Base-by-base conservation (phyloP, 2,888 invertebrate genomes). In the Pelosia muscerda region DNA sequence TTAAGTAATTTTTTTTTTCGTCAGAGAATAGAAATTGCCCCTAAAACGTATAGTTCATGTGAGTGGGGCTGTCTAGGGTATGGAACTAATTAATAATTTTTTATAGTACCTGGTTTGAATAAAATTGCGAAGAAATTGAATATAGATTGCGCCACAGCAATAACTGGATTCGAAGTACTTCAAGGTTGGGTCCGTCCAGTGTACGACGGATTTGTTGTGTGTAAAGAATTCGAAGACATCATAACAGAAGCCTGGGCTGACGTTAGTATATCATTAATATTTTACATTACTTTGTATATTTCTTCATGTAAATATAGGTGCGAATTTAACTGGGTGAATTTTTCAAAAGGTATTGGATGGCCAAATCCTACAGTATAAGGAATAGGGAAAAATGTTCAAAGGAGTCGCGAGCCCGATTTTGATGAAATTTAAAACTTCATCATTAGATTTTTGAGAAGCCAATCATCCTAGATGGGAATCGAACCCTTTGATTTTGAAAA, bases 131-230 rank as follows among this genome's bases (percentile, higher is more conserved):
- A 96, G 83, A 99, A 98, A 89, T 90, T 99, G 77, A 96, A 97
- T 75, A 97, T 99, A 72, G 99, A 99, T 90, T 99, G 99, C 88
- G 99, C 98, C 0, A 96, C 98, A 10, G 99, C 99, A 0, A 97
- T 99, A 86, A 96, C 97, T 31, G 99, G 99, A 5, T 99, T 99
- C 93, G 99, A 99, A 89, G 98, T 97, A 87, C 98, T 98, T 86
- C 96, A 97, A 34, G 98, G 98, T 80, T 96, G 96, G 85, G 96
- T 97, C 63, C 97, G 98, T 88, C 98, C 98, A 0, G 96, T 96
- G 2, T 97, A 97, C 83, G 98, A 99, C 89, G 99, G 99, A 0
- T 99, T 97, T 87, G 96, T 99, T 9, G 98, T 99, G 2, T 99
- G 99, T 88, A 96, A 97, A 84, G 99, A 99, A 89, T 98, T 96